Evolutionary conservation across 2,113 vertebrate species (phyloP).

Genomic region (Stigmatopora nigra): DNA sequence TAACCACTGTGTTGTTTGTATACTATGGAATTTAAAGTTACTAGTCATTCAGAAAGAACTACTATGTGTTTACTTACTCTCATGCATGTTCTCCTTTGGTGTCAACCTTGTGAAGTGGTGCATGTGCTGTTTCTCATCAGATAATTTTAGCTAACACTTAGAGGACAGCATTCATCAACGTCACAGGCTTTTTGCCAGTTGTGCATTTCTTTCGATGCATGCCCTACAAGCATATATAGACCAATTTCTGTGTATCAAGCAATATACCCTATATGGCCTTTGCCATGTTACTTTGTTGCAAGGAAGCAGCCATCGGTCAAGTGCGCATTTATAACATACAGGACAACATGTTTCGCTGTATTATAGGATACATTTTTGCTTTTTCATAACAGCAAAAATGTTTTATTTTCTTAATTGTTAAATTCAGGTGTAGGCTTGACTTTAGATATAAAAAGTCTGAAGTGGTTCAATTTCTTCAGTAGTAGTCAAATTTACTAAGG

Average conservation of each 20-base stretch:
- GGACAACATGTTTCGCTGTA: background rate
- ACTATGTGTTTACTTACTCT: background rate
- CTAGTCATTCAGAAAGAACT: background rate
- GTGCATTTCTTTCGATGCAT: constrained; percentile 56
- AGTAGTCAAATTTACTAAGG: too few relatives aligned
- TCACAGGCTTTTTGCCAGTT: constrained; percentile 57
- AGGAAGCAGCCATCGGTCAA: background rate
- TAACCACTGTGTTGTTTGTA: background rate
- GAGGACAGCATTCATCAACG: constrained; percentile 70
- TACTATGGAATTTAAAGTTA: too few relatives aligned
- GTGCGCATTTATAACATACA: background rate
- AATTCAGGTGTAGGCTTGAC: background rate
- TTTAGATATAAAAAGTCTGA: too few relatives aligned
- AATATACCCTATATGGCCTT: constrained; percentile 27
- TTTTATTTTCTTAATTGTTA: background rate
- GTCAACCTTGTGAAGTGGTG: constrained; percentile 56
- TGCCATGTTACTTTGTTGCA: constrained; percentile 32
- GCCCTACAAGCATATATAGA: constrained; percentile 45
- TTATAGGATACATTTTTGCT: background rate
- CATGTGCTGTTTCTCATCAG: constrained; percentile 54
- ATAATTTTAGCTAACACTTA: constrained; percentile 62
- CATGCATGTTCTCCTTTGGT: background rate
- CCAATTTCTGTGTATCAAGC: constrained; percentile 51
- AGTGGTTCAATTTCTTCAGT: too few relatives aligned
- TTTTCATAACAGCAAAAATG: background rate